These are phyloP conservation scores for Amphibalanus amphitrite DNA, from an alignment of 1,140 invertebrate species.

Conservation along the genomic window DNA sequence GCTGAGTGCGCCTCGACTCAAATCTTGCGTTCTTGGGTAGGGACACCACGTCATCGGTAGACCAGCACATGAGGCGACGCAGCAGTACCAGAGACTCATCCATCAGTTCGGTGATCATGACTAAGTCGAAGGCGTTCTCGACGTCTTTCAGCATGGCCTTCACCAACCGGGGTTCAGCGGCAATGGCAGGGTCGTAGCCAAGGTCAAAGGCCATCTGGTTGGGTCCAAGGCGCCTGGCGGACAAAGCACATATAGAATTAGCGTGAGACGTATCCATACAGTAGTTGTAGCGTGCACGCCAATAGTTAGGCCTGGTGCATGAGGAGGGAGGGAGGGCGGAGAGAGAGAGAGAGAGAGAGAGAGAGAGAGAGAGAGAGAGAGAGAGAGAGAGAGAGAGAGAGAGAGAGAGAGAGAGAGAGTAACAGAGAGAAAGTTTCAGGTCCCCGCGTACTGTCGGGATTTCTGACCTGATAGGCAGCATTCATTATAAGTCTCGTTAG, in stretches of 20 bases:
- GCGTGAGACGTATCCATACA: too few species aligned
- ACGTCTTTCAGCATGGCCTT: constrained; percentile 17
- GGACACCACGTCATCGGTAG: constrained; percentile 27
- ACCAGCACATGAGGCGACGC: constrained; percentile 31
- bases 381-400: too few species aligned
- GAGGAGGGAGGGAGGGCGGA: too few species aligned
- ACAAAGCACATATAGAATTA: constrained; percentile 7
- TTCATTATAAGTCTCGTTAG: too few species aligned
- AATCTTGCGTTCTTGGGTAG: constrained; percentile 25
- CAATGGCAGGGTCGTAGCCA: constrained; percentile 22
- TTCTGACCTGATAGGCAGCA: too few species aligned
- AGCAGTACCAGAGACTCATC: constrained; percentile 34
- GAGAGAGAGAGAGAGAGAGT: too few species aligned
- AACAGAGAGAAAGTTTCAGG: too few species aligned
- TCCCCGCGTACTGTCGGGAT: too few species aligned
- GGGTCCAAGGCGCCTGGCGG: constrained; percentile 18
- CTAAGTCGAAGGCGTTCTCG: constrained; percentile 29
- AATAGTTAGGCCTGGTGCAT: too few species aligned
- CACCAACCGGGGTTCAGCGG: constrained; percentile 4
- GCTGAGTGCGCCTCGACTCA: constrained; percentile 13
- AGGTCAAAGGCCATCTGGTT: constrained; percentile 30
- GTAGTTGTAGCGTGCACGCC: too few species aligned
- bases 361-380: too few species aligned
- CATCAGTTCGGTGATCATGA: constrained; percentile 35
- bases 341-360: too few species aligned